Evolutionary conservation across 2,113 vertebrate species (phyloP).

Genomic region (Mastomys natalensis): DNA sequence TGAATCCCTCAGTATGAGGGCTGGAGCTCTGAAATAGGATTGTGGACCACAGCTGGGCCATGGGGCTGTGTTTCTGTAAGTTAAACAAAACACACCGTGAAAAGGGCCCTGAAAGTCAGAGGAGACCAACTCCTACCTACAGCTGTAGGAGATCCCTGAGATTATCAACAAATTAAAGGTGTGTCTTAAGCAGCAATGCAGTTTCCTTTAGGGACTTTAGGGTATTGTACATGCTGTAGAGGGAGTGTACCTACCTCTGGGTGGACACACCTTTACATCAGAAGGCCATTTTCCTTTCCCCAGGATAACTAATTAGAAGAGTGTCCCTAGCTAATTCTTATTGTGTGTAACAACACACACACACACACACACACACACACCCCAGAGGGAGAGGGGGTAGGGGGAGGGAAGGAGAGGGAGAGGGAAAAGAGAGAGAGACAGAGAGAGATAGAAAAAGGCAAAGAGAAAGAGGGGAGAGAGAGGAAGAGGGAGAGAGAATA

Average conservation of each 20-base stretch:
- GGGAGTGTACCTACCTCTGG: not conserved
- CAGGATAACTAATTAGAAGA: not conserved
- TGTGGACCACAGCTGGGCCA: not conserved
- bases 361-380: not conserved
- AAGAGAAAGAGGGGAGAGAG: accelerated
- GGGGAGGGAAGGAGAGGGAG: too few species aligned
- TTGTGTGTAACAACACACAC: not conserved
- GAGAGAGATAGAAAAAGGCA: not conserved
- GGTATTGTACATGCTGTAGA: not conserved
- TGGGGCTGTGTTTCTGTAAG: not conserved
- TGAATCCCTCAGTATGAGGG: accelerated
- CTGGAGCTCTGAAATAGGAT: not conserved
- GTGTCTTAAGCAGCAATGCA: not conserved
- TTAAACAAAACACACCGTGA: too few species aligned
- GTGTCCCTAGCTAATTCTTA: not conserved
- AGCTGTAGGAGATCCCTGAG: not conserved
- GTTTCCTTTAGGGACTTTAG: not conserved
- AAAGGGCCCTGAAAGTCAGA: not conserved
- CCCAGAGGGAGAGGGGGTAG: not conserved
- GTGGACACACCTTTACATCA: not conserved
- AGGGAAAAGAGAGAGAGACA: accelerated
- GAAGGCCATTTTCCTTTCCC: not conserved
- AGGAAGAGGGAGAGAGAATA: not conserved
- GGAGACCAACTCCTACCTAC: not conserved
- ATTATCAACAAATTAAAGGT: not conserved